Evolutionary conservation across 2,888 invertebrate species (phyloP).

Genomic region (Plusia festucae): DNA sequence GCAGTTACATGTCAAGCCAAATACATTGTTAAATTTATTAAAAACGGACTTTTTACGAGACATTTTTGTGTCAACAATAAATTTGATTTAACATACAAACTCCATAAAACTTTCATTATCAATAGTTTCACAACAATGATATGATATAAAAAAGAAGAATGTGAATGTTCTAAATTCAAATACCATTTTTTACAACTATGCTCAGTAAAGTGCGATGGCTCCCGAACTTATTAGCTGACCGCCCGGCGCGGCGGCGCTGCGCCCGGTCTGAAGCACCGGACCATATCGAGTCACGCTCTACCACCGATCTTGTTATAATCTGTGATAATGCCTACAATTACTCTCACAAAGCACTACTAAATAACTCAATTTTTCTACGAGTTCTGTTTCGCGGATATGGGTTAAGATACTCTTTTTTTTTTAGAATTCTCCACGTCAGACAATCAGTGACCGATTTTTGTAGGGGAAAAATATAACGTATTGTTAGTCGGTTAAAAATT

Average conservation of each 20-base stretch:
- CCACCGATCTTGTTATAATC: constrained; percentile 65
- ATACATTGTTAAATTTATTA: too few species aligned
- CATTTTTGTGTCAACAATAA: too few species aligned
- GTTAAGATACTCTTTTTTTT: neutral
- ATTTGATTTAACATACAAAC: too few species aligned
- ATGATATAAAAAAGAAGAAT: neutral
- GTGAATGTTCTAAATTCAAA: neutral
- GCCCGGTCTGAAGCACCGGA: constrained; percentile 51
- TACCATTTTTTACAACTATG: constrained; percentile 11
- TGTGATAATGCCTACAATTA: constrained; percentile 57
- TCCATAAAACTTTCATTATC: too few species aligned
- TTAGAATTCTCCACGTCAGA: too few species aligned
- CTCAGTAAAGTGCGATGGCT: constrained; percentile 35
- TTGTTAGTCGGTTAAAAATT: too few species aligned
- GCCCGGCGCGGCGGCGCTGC: constrained; percentile 46
- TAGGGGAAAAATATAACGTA: too few species aligned
- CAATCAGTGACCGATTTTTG: too few species aligned
- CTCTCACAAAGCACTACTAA: constrained; percentile 39
- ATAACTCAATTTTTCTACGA: constrained; percentile 31
- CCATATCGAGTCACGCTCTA: constrained; percentile 67
- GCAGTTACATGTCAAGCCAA: neutral
- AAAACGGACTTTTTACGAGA: too few species aligned
- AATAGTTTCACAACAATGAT: too few species aligned
- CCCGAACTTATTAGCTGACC: constrained; percentile 61
- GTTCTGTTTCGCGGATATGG: constrained; percentile 20